phyloP scores from a whole-genome alignment of 2,888 invertebrate species.

The Megaustenia siamemsis region DNA sequence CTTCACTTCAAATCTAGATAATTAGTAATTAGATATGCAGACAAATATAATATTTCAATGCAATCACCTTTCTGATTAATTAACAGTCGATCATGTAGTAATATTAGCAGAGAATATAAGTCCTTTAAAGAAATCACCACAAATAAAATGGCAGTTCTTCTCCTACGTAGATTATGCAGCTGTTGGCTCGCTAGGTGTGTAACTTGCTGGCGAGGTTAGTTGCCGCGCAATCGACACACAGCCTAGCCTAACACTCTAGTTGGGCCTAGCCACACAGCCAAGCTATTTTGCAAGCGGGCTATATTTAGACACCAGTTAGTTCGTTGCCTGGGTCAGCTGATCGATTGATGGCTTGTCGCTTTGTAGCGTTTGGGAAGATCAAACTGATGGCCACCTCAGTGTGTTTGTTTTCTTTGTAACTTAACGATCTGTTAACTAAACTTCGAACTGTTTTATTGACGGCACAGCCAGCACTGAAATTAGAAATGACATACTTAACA shows the following conservation, averaged over 20 bases:
- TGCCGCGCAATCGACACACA: conserved; percentile 50
- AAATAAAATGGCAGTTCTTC: background rate
- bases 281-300: conserved; percentile 55
- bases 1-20: too few relatives aligned
- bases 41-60: too few relatives aligned
- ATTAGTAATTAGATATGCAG: too few relatives aligned
- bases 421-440: too few relatives aligned
- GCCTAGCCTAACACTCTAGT: conserved; percentile 51
- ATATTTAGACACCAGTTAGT: conserved; percentile 56
- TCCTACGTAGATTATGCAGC: background rate
- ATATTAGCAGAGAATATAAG: too few relatives aligned
- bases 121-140: background rate
- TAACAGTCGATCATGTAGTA: too few relatives aligned
- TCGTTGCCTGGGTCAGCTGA: conserved; percentile 50
- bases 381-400: background rate
- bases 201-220: conserved; percentile 49
- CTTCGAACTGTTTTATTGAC: too few relatives aligned
- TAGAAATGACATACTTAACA: too few relatives aligned
- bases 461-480: too few relatives aligned
- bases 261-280: conserved; percentile 48
- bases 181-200: conserved; percentile 37
- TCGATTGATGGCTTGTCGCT: conserved; percentile 47
- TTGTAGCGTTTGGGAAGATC: background rate
- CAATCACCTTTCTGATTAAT: too few relatives aligned
- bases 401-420: too few relatives aligned